Evolutionary conservation across 2,113 vertebrate species (phyloP).

Genomic region (Barnardius zonarius): DNA sequence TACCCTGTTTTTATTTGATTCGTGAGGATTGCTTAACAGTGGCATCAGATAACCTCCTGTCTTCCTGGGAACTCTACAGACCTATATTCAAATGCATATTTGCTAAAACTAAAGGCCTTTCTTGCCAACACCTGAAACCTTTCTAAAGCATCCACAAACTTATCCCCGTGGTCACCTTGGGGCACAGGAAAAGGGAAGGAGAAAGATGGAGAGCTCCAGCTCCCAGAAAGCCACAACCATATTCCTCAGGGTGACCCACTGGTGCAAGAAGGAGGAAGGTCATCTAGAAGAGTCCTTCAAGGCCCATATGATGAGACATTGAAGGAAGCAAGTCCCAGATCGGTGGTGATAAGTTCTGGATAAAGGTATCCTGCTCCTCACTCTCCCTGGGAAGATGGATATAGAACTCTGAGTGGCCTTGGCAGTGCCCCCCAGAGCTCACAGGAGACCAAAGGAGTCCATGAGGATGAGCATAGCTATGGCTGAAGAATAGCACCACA

Average conservation of each 20-base stretch:
- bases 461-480: background rate
- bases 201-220: background rate
- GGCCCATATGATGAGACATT: background rate
- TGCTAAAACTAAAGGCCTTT: background rate
- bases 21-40: background rate
- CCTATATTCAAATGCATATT: background rate
- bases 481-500: background rate
- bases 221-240: background rate
- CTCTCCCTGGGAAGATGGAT: background rate
- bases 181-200: background rate
- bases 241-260: background rate
- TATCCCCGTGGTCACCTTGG: background rate
- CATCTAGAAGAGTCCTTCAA: background rate
- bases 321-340: background rate
- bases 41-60: background rate
- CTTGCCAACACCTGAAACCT: background rate
- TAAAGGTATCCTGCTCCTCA: background rate
- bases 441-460: background rate
- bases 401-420: background rate
- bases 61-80: background rate
- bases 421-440: background rate
- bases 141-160: background rate
- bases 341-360: background rate
- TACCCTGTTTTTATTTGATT: rapidly evolving
- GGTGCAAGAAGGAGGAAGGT: background rate